phyloP scores from a whole-genome alignment of 1,140 invertebrate genomes.

The Eriosoma lanigerum region DNA sequence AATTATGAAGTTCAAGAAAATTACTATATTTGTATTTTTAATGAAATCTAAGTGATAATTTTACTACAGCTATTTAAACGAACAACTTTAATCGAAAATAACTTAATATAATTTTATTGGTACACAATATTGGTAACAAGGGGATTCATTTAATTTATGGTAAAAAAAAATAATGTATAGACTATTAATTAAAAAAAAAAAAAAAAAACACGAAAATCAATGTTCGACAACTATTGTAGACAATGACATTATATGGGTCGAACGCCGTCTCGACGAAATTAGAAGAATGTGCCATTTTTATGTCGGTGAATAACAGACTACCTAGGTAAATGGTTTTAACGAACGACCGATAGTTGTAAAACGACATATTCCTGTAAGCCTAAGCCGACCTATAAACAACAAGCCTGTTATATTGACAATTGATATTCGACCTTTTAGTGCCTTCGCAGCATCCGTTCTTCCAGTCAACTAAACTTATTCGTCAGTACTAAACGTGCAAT shows the following conservation, averaged over 20 bases:
- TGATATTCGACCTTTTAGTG: conserved; percentile 22
- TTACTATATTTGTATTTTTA: too few species aligned
- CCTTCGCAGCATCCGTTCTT: not conserved
- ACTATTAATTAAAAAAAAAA: too few species aligned
- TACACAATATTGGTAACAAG: too few species aligned
- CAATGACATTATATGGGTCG: not conserved
- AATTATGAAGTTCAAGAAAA: too few species aligned
- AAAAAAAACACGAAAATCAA: too few species aligned
- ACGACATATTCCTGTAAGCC: conserved; percentile 1
- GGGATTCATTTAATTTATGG: too few species aligned
- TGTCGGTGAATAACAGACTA: not conserved
- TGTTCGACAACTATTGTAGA: not conserved
- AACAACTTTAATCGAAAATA: too few species aligned
- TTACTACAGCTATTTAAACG: too few species aligned
- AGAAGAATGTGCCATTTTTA: not conserved
- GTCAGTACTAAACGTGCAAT: too few species aligned
- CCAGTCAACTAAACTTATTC: not conserved
- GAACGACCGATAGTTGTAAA: not conserved
- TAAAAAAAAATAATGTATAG: too few species aligned
- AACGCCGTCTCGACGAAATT: not conserved
- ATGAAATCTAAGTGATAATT: too few species aligned
- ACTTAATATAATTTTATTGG: too few species aligned
- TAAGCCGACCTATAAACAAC: conserved; percentile 9
- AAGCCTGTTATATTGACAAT: not conserved
- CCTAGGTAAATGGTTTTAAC: not conserved